Conservation (phyloP, 37 sponge, comb jelly and placozoan genomes). For the Aplysina aerophoba region DNA sequence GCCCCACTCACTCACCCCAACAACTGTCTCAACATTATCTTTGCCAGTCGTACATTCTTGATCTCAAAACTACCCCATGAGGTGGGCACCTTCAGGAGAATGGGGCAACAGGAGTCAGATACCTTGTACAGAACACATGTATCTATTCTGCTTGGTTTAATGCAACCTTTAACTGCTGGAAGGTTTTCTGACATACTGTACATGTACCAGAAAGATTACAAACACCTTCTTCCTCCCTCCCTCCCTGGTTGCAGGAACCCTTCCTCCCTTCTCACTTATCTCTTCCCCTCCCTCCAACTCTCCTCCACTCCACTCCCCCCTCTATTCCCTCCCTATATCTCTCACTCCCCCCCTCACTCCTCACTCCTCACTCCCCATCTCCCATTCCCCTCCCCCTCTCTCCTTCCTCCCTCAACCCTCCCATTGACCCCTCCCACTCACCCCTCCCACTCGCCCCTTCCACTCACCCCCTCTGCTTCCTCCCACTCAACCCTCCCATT, state of each 20-base stretch:
- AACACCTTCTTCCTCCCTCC: not conserved
- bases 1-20: constrained; percentile 54
- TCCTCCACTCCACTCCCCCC: not conserved
- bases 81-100: constrained; percentile 61
- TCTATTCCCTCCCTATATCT: constrained; percentile 18
- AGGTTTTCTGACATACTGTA: too few relatives aligned
- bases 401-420: too few relatives aligned
- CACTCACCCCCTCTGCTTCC: too few relatives aligned
- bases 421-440: too few relatives aligned
- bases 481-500: too few relatives aligned
- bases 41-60: constrained; percentile 71
- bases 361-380: too few relatives aligned
- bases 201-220: not conserved
- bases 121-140: not conserved
- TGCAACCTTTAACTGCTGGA: too few relatives aligned
- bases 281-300: not conserved
- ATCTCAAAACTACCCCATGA: constrained; percentile 91
- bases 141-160: not conserved
- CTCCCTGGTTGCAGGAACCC: not conserved
- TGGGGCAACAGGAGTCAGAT: not conserved
- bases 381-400: too few relatives aligned
- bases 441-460: too few relatives aligned
- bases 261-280: not conserved
- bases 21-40: constrained; percentile 77
- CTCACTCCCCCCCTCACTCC: constrained; percentile 30